These are phyloP conservation scores for Barnardius zonarius DNA, from an alignment of 2,113 vertebrate genomes.

Conservation along the genomic window DNA sequence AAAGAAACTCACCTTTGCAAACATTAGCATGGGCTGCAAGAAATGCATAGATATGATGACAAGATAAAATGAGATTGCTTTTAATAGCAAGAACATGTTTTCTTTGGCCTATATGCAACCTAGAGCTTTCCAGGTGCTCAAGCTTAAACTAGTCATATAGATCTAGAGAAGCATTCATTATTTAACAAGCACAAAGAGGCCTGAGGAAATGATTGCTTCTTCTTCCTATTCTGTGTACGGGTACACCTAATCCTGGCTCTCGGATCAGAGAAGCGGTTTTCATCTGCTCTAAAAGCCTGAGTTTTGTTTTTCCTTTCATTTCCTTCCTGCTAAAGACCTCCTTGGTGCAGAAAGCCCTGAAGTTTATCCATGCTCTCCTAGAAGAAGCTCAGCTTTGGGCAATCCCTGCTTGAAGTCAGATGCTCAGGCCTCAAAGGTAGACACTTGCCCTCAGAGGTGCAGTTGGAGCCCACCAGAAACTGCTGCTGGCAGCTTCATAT, in stretches of 20 bases:
- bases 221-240: not conserved
- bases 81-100: conserved; percentile 31
- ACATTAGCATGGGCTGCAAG: not conserved
- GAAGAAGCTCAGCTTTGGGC: not conserved
- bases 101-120: conserved; percentile 1
- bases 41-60: not conserved
- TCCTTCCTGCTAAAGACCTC: not conserved
- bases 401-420: not conserved
- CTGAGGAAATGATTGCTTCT: conserved; percentile 1
- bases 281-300: not conserved
- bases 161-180: not conserved
- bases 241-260: not conserved
- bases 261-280: not conserved
- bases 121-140: conserved; percentile 15
- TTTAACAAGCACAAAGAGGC: not conserved
- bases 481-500: rapidly evolving
- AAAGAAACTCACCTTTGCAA: not conserved
- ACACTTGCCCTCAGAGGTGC: not conserved
- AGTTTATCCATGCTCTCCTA: not conserved
- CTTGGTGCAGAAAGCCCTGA: not conserved
- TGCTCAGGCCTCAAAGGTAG: rapidly evolving
- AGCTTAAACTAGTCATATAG: not conserved
- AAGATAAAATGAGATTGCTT: conserved; percentile 3
- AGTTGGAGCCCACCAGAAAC: not conserved
- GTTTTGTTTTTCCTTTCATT: not conserved